Base-by-base conservation (phyloP, 2,113 vertebrate species). In the Sialia sialis region DNA sequence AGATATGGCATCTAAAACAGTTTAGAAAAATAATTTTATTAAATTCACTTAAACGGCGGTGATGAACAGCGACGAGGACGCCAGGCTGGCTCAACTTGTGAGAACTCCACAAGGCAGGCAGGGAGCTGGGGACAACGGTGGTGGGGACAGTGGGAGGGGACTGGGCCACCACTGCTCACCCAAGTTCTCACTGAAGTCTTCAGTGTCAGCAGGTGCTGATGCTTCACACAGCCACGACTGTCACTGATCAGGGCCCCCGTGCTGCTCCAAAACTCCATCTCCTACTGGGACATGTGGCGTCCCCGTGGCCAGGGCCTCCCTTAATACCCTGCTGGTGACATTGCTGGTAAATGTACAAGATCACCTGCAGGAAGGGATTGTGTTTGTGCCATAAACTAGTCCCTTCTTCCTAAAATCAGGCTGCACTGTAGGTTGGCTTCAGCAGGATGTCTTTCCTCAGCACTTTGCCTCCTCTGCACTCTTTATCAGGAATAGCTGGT, bases 1-100 rank as follows among this genome's bases (percentile, higher is more conserved):
- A 98, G 98, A 98, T 98, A 98, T 97, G 94, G 98, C 97, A 97
- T 98, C 98, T 98, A 98, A 98, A 98, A 98, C 97, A 98, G 97
- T 98, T 98, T 97, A 96, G 97, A 97, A 97, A 97, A 98, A 98
- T 98, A 98, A 98, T 98, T 97, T 95, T 97, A 95, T 97, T 97
- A 98, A 98, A 97, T 96, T 97, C 94, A 68, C 95, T 97, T 97
- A 96, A 97, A 93, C 5, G 54, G 90, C 27, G 25, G 95, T 75
- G 95, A 98, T 93, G 97, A 96, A 91, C 90, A 86, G 94, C 3
- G 21, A 59, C 1, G 23, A 87, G 76, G 95, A 94, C 90, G 91
- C 74, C 63, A 63, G 66, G 14, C 44, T 66, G 93, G 64, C 55
- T 54, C 83, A 94, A 90, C 74, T 94, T 94, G 56, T 49, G 30